phyloP scores from a whole-genome alignment of 2,888 invertebrate species.

The Pristionchus entomophagus region DNA sequence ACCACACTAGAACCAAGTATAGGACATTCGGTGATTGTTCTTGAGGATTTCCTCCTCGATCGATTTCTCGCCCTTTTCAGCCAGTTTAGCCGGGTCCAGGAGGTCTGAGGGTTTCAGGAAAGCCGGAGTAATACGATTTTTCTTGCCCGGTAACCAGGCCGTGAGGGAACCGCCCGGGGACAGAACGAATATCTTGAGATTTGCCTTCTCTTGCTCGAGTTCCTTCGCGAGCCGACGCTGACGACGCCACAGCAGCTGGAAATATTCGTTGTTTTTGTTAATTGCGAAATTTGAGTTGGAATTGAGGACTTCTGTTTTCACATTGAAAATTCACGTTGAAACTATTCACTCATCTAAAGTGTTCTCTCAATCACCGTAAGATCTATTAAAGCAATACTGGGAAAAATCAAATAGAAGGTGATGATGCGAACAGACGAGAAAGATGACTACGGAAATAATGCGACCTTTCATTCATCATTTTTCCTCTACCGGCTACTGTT shows the following conservation, averaged over 20 bases:
- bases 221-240: constrained; percentile 3
- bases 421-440: too few relatives aligned
- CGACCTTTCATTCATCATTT: too few relatives aligned
- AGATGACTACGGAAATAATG: too few relatives aligned
- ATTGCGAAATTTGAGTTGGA: background rate
- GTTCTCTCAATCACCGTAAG: too few relatives aligned
- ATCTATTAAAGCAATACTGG: too few relatives aligned
- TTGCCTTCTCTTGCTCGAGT: constrained; percentile 44
- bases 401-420: too few relatives aligned
- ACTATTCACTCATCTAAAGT: too few relatives aligned
- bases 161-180: constrained; percentile 11
- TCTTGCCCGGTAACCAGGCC: constrained; percentile 27
- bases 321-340: too few relatives aligned
- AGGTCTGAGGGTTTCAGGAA: background rate
- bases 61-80: background rate
- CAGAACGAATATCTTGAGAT: constrained; percentile 4
- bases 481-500: background rate
- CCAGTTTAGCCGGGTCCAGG: background rate
- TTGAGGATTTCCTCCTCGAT: constrained; percentile 9
- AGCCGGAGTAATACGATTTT: background rate
- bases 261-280: background rate
- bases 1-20: background rate
- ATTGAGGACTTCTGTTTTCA: too few relatives aligned
- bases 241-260: constrained; percentile 32
- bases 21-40: constrained; percentile 1